phyloP scores from a whole-genome alignment of 2,888 invertebrate species.

The Scelioninae gen. 1 region DNA sequence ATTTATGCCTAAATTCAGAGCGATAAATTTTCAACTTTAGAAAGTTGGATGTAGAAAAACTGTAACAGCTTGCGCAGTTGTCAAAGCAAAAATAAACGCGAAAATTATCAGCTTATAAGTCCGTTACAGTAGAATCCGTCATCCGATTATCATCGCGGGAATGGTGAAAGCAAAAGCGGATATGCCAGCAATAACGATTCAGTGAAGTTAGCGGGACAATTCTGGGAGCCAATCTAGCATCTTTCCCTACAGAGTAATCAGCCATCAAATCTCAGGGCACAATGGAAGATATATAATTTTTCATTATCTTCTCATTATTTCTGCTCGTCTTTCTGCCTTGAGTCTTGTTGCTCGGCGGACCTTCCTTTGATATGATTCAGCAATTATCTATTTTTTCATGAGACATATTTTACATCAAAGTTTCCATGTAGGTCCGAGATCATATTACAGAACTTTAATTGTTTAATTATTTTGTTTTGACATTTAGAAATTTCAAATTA shows the following conservation, averaged over 20 bases:
- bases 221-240: conserved; percentile 70
- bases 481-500: too few relatives aligned
- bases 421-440: conserved; percentile 1
- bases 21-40: conserved; percentile 43
- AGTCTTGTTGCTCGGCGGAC: conserved; percentile 31
- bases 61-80: conserved; percentile 23
- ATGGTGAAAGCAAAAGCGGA: conserved; percentile 78
- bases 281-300: conserved; percentile 65
- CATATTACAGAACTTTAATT: conserved; percentile 24
- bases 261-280: conserved; percentile 64
- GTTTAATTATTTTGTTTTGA: conserved; percentile 23
- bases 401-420: conserved; percentile 24
- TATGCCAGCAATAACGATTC: conserved; percentile 68
- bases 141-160: conserved; percentile 72
- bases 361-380: conserved; percentile 48
- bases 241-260: conserved; percentile 64
- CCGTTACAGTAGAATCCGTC: conserved; percentile 60
- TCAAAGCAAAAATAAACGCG: conserved; percentile 57
- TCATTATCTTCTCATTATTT: conserved; percentile 67
- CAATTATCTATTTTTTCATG: conserved; percentile 44
- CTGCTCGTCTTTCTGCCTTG: conserved; percentile 40
- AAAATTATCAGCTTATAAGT: conserved; percentile 47
- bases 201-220: conserved; percentile 71
- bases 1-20: too few relatives aligned
- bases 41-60: conserved; percentile 42